Base-by-base conservation (phyloP, 2,797 vertebrate species). In the Linurgus olivaceus region DNA sequence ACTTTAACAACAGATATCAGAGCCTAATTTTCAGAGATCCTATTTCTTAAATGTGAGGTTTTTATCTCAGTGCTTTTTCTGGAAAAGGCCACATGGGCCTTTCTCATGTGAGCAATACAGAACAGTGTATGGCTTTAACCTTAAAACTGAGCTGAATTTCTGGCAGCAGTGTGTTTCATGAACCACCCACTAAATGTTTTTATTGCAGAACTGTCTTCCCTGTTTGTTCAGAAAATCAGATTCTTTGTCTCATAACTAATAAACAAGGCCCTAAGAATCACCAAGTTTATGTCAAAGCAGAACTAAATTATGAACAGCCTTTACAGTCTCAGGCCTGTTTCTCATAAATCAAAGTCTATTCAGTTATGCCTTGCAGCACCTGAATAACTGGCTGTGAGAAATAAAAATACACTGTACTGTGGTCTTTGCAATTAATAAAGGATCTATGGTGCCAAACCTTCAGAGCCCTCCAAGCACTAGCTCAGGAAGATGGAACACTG, bases 321-420 rank as follows among this genome's bases (percentile, higher is more conserved):
- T 90, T 59, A 45, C 9, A 4, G 10, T 78, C 89, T 82, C 50
- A 61, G 77, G 16, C 13, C 44, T 68, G 14, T 14, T 76, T 82
- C 67, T 79, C 77, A 61, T 93, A 66, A 79, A 59, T 73, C 63
- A 76, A 79, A 79, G 13, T 29, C 80, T 86, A 33, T 94, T 88
- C 55, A 92, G 0, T 74, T 50, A 47, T 87, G 57, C 7, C 28
- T 94, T 81, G 70, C 35, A 92, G 73, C 78, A 90, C 55, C 61
- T 86, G 66, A 88, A 86, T 86, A 80, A 76, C 38, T 78, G 83
- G 35, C 58, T 74, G 37, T 68, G 82, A 94, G 70, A 91, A 94
- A 90, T 28, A 7, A 55, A 95, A 95, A 91, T 86, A 44, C 11
- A 65, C 31, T 62, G 29, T 80, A 52, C 45, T 50, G 11, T 24